Percentiles rank a stretch among this genome's conserved stretches.
Conservation (phyloP, 2,797 vertebrate genomes). For the Gallinago nigripennis region DNA sequence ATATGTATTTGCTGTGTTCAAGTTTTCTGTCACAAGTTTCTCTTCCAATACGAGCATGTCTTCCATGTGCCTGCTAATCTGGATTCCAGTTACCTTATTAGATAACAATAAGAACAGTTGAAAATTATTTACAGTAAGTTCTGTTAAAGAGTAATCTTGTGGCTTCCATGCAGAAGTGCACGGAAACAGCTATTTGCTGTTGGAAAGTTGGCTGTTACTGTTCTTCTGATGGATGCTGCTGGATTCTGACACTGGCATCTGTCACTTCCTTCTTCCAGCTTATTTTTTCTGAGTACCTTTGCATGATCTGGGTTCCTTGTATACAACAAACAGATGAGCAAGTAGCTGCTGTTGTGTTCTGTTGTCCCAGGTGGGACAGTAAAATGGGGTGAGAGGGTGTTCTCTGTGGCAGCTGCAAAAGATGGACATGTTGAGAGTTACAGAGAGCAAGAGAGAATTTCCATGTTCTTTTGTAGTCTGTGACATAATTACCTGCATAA, state of each 20-base stretch:
- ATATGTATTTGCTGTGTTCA: neutral
- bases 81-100: neutral
- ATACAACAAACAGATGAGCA: neutral
- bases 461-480: neutral
- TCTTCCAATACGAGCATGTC: neutral
- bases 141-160: conserved; percentile 14
- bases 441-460: neutral
- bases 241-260: conserved; percentile 21
- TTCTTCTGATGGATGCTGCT: conserved; percentile 63
- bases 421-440: accelerated
- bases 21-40: neutral
- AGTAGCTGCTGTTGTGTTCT: neutral
- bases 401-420: neutral
- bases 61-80: neutral
- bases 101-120: neutral
- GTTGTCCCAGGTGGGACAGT: neutral
- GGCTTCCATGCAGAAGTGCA: conserved; percentile 55
- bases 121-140: neutral
- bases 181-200: conserved; percentile 45
- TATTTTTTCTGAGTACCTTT: neutral
- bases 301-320: neutral
- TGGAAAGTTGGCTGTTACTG: conserved; percentile 51
- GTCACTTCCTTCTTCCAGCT: neutral
- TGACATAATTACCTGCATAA: neutral
- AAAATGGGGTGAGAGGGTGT: neutral